phyloP scores from a whole-genome alignment of 1,140 invertebrate genomes.

The Dysdera silvatica region DNA sequence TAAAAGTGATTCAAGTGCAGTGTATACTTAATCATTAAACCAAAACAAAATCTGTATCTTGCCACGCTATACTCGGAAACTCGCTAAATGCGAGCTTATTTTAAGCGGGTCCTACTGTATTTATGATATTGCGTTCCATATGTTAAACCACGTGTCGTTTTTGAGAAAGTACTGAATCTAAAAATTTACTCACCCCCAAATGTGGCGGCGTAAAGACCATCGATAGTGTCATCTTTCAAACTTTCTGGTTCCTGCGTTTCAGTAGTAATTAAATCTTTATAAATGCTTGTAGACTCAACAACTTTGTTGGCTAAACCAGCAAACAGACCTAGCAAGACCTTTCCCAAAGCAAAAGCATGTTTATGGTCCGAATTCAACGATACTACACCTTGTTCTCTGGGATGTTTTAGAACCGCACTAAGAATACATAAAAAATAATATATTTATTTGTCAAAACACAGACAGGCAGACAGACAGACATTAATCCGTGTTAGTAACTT shows the following conservation, averaged over 20 bases:
- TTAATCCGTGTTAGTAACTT: not conserved
- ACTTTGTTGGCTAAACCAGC: constrained; percentile 1
- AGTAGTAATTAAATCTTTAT: not conserved
- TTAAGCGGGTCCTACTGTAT: no score
- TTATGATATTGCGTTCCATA: no score
- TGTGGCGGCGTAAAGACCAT: constrained; percentile 4
- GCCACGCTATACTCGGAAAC: no score
- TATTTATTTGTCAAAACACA: not conserved
- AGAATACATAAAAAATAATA: constrained; percentile 1
- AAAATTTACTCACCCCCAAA: constrained; percentile 1
- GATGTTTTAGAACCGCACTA: constrained; percentile 1
- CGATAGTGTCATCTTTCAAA: not conserved
- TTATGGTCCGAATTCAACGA: constrained; percentile 1
- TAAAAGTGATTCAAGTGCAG: no score
- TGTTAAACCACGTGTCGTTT: no score
- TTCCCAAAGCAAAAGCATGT: constrained; percentile 10
- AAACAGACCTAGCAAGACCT: constrained; percentile 6
- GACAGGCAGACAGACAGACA: not conserved
- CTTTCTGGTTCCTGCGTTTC: not conserved
- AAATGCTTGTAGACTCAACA: not conserved
- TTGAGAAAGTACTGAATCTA: no score
- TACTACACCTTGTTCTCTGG: constrained; percentile 10
- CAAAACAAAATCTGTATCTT: no score
- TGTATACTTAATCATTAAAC: no score
- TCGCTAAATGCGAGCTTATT: no score